phyloP scores from a whole-genome alignment of 2,113 vertebrate genomes.

The Lagopus muta region DNA sequence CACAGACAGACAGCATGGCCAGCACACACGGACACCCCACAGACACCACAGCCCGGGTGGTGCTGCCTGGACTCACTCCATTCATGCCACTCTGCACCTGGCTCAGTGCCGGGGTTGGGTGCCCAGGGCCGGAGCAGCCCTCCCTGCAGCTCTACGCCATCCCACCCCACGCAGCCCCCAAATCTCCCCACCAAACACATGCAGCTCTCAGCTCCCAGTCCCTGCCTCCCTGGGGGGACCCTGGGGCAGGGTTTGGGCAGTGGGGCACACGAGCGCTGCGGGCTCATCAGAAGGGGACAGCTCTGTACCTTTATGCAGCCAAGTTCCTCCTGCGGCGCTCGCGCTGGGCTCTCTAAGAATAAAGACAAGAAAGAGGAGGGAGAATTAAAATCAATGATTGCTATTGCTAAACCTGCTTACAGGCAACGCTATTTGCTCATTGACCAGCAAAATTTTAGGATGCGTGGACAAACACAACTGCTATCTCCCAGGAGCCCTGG shows the following conservation, averaged over 20 bases:
- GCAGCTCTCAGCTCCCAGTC: background rate
- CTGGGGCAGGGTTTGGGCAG: background rate
- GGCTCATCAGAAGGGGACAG: background rate
- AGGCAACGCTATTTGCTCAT: background rate
- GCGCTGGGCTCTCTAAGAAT: slow-evolving; percentile 61
- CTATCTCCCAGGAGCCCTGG: no score
- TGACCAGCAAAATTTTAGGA: background rate
- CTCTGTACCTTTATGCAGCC: slow-evolving; percentile 73
- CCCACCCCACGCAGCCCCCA: background rate
- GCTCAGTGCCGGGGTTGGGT: background rate
- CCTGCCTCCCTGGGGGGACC: background rate
- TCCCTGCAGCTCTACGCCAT: background rate
- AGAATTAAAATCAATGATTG: slow-evolving; percentile 50
- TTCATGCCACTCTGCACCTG: rapidly evolving
- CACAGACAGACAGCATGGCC: background rate
- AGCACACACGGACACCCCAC: background rate
- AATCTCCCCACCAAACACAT: background rate
- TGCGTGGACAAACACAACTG: no score
- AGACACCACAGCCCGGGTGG: background rate
- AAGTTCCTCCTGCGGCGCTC: slow-evolving; percentile 58
- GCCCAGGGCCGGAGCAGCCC: rapidly evolving
- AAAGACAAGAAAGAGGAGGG: slow-evolving; percentile 50
- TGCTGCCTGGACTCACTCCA: background rate
- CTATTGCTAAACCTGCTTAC: background rate
- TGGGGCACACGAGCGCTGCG: background rate